Evolutionary conservation across 2,888 invertebrate genomes (phyloP), one percentile per base, ranked within the genome.

Genomic region (Leucozona laternaria): DNA sequence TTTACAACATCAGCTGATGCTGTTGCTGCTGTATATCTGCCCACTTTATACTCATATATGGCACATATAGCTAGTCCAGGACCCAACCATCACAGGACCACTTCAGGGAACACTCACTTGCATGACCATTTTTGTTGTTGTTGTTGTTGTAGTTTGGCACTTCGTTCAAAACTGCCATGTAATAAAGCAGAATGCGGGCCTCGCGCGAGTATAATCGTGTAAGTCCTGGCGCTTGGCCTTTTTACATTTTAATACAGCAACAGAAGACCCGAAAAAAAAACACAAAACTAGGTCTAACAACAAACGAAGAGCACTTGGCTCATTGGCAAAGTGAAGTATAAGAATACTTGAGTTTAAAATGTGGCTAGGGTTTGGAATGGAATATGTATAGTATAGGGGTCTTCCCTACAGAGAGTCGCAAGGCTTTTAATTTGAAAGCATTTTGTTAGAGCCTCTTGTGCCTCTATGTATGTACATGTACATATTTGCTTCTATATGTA

Each of bases 271-370:
- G 4, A 20, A n/a, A 17, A 31, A 31, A 34, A 62, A 60, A 60
- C 43, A 60, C 50, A 50, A n/a, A 68, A 53, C 34, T 53, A 53
- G 68, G 68, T 53, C 68, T 68, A 50, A 43, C n/a, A 48, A 17
- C 50, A 48, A 66, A 43, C 68, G 53, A 43, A 66, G 58, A 82
- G 75, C 71, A 76, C 75, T 86, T 79, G 75, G 53, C 82, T 82
- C 78, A 86, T 82, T 86, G 81, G 75, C 45, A 81, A 81, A 81
- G 77, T 81, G 78, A 79, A 79, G 71, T 57, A 79, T 57, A 78
- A 70, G 73, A 64, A 62, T 62, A 62, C 85, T 86, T 81, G 64
- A 70, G 75, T 68, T 79, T 50, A 17, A 50, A 31, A 79, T 25
- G 55, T 34, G 53, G 53, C 53, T 53, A 55, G 48, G 17, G 37